These are phyloP conservation scores for Dendrophyllia cribrosa DNA, from an alignment of 64 coral and sea anemone genomes.

Conservation along the genomic window DNA sequence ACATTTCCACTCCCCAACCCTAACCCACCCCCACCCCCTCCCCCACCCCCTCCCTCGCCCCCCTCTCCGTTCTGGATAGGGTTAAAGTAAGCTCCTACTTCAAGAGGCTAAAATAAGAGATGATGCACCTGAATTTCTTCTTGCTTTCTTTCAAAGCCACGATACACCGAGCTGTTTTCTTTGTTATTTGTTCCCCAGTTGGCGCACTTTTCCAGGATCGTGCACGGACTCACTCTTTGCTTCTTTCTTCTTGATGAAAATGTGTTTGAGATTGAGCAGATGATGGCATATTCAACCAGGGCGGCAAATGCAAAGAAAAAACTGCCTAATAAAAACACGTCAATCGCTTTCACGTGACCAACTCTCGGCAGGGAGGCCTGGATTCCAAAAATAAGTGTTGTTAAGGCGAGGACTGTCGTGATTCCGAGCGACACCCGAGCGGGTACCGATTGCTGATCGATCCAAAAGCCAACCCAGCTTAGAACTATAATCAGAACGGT, in stretches of 20 bases:
- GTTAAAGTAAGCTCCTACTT: no score
- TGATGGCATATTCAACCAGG: conserved; percentile 17
- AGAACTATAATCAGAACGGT: not conserved
- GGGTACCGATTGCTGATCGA: not conserved
- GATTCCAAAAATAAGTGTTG: conserved; percentile 22
- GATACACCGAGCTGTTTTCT: not conserved
- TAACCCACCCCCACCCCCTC: no score
- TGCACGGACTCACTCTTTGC: not conserved
- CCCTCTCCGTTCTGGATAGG: no score
- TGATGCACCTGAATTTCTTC: not conserved
- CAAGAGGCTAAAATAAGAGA: no score
- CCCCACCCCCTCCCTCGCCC: no score
- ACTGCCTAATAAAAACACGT: conserved; percentile 16
- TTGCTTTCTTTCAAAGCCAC: not conserved
- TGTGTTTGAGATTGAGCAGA: not conserved
- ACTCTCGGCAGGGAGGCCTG: conserved; percentile 7
- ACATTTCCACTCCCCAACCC: no score
- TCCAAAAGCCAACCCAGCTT: conserved; percentile 37
- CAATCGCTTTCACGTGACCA: conserved; percentile 38
- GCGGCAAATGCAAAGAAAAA: conserved; percentile 31
- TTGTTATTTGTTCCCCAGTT: no score
- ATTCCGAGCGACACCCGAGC: conserved; percentile 47
- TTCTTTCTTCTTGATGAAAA: not conserved
- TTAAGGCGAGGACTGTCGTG: conserved; percentile 34
- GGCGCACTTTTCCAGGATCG: no score